A percentile compares a stretch with the other conserved stretches of the same genome.
Conservation (phyloP, 2,113 vertebrate species). For the Gymnocephalus cernua region DNA sequence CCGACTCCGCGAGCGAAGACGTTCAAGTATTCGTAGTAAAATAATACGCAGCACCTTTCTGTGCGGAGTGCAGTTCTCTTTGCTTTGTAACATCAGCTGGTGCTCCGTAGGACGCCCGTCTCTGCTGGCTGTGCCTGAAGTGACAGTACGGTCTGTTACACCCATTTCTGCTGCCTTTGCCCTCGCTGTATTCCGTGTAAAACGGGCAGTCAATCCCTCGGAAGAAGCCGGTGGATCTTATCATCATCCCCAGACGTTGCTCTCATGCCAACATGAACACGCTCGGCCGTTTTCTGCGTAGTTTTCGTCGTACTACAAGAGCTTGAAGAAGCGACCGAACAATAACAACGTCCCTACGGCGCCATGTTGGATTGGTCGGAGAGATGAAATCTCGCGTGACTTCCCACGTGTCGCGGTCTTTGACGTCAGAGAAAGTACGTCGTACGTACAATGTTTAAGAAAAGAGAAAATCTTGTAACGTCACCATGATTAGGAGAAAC, state of each 20-base stretch:
- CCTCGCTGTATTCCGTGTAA: slow-evolving; percentile 75
- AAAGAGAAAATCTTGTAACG: no score
- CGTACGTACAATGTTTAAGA: no score
- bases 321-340: slow-evolving; percentile 64
- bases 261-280: slow-evolving; percentile 77
- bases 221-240: slow-evolving; percentile 94
- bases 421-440: slow-evolving; percentile 52
- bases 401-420: slow-evolving; percentile 10
- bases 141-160: slow-evolving; percentile 93
- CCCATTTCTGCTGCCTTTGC: slow-evolving; percentile 75
- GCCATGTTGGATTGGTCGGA: slow-evolving; percentile 81
- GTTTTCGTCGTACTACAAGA: slow-evolving; percentile 12
- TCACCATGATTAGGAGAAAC: no score
- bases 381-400: slow-evolving; percentile 46
- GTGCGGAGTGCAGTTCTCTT: slow-evolving; percentile 52
- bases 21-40: not conserved
- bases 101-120: slow-evolving; percentile 78
- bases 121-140: slow-evolving; percentile 90
- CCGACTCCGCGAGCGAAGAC: not conserved
- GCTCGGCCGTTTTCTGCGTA: not conserved
- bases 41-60: slow-evolving; percentile 71
- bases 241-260: slow-evolving; percentile 82
- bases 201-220: slow-evolving; percentile 95
- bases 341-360: slow-evolving; percentile 82
- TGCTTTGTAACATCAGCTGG: slow-evolving; percentile 69